Base-by-base conservation (phyloP, 64 coral and sea anemone species). In the Montipora cactus region DNA sequence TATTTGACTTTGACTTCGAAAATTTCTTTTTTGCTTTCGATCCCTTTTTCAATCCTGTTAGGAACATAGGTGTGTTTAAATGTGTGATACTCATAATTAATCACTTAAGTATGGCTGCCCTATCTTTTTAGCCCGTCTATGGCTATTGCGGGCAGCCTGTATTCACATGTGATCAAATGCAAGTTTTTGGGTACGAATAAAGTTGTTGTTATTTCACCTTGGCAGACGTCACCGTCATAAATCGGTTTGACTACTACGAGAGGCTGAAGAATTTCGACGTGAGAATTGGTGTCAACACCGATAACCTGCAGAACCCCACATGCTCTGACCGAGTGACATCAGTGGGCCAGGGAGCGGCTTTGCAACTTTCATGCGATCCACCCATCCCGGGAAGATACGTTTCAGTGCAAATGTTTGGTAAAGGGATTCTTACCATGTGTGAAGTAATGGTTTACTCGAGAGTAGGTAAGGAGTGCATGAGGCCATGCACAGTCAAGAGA, bases 201-300 rank as follows among this genome's bases (percentile, higher is more conserved):
- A 49, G 37, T 49, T 6, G 49, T 12, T 11, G 53, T 57, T 6
- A 3, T 44, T 21, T 77, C 66, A 64, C 7, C 74, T 50, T 69
- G 90, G 5, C 66, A 99, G 98, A 99, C 53, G 89, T 99, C 12
- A 53, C 91, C 49, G 88, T 99, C 49, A 78, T 99, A 19, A 99
- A 99, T 57, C 89, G 95, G 48, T 89, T 88, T 47, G 88, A 99
- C 3, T 13, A 99, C 48, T 94, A 88, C 74, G 87, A 89, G 23
- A 66, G 52, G 23, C 76, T 89, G 11, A 59, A 20, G 7, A 89
- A 89, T 71, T 89, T 89, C 22, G 87, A 89, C 0, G 76, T 89
- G 11, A 58, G 87, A 59, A 47, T 89, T 45, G 87, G 87, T 19
- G 59, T 89, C 3, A 61, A 46, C 72, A 79, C 72, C 16, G 12